phyloP scores from a whole-genome alignment of 2,888 invertebrate species.

The Octodonta nipae region DNA sequence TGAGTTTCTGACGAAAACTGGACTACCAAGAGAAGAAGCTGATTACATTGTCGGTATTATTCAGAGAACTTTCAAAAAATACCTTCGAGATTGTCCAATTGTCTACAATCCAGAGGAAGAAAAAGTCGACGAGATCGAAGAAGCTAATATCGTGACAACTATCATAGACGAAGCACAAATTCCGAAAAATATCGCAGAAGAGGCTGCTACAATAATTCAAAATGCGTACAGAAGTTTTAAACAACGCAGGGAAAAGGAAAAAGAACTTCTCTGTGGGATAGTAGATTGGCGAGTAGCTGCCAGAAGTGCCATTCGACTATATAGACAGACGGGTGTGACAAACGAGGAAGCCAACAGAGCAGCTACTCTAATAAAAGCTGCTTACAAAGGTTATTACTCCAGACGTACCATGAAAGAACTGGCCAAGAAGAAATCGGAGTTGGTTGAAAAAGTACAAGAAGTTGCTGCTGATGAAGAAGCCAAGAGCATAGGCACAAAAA shows the following conservation, averaged over 20 bases:
- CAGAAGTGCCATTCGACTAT: slow-evolving; percentile 29
- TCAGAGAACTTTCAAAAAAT: slow-evolving; percentile 20
- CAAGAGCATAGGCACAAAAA: too few species aligned
- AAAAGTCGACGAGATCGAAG: slow-evolving; percentile 17
- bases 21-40: slow-evolving; percentile 25
- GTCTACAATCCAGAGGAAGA: neutral
- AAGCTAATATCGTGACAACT: slow-evolving; percentile 20
- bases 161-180: slow-evolving; percentile 21
- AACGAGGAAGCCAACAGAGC: slow-evolving; percentile 31
- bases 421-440: too few species aligned
- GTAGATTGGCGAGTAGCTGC: slow-evolving; percentile 35
- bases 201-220: slow-evolving; percentile 30
- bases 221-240: slow-evolving; percentile 23
- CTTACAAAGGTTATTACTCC: slow-evolving; percentile 35
- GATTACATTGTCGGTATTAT: slow-evolving; percentile 26
- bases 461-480: too few species aligned
- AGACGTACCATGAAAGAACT: slow-evolving; percentile 24
- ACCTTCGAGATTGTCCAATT: slow-evolving; percentile 6
- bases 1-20: slow-evolving; percentile 24
- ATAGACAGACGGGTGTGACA: slow-evolving; percentile 29
- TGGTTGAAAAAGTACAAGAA: too few species aligned
- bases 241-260: slow-evolving; percentile 17
- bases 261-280: slow-evolving; percentile 27
- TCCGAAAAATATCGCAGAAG: slow-evolving; percentile 25
- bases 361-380: slow-evolving; percentile 33